phyloP scores from a whole-genome alignment of 2,888 invertebrate genomes.

The Andrena fulva region DNA sequence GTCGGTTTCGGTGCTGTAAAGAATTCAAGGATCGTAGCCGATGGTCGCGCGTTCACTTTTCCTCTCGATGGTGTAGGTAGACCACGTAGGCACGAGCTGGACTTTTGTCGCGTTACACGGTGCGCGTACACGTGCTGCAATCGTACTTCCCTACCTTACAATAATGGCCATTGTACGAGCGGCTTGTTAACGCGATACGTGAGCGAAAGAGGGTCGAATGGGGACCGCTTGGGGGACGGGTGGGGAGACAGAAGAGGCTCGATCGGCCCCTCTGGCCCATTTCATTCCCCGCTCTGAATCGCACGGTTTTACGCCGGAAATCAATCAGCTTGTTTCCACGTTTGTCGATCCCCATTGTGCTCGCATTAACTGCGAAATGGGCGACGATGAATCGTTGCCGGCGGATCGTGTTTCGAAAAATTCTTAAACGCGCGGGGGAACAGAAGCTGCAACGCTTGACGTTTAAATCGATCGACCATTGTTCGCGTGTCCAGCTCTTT shows the following conservation, averaged over 20 bases:
- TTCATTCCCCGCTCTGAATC: constrained; percentile 49
- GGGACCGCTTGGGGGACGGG: background rate
- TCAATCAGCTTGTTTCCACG: constrained; percentile 53
- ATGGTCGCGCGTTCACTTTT: constrained; percentile 48
- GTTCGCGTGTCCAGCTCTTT: no score
- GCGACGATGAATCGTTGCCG: constrained; percentile 26
- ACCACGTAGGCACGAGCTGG: constrained; percentile 55
- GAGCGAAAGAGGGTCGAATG: constrained; percentile 54
- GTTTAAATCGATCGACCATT: no score
- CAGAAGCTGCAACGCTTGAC: background rate
- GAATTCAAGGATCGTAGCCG: constrained; percentile 34
- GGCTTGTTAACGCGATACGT: constrained; percentile 73
- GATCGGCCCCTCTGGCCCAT: constrained; percentile 45
- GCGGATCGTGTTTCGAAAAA: background rate
- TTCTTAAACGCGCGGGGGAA: background rate
- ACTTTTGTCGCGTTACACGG: constrained; percentile 23
- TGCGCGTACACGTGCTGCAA: constrained; percentile 32
- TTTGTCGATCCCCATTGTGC: constrained; percentile 35
- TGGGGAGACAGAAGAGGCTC: constrained; percentile 1
- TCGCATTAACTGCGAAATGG: constrained; percentile 24
- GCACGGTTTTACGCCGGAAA: constrained; percentile 62
- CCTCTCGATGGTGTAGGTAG: constrained; percentile 46
- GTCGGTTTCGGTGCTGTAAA: constrained; percentile 17
- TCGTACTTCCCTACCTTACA: constrained; percentile 71
- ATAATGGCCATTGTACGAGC: constrained; percentile 73